phyloP scores from a whole-genome alignment of 2,797 vertebrate genomes.

The Aratinga solstitialis region DNA sequence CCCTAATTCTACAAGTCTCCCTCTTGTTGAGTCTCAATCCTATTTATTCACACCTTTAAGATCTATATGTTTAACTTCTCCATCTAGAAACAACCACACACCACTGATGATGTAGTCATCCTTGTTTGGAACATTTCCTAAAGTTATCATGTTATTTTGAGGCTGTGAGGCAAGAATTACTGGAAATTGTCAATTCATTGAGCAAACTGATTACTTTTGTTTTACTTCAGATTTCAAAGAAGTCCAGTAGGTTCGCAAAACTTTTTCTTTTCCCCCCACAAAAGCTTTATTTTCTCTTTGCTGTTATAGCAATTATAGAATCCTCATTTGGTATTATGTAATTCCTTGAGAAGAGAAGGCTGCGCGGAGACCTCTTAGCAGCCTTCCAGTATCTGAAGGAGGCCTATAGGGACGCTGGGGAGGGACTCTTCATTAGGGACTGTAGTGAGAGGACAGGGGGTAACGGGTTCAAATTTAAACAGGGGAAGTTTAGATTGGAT shows the following conservation, averaged over 20 bases:
- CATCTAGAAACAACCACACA: not conserved
- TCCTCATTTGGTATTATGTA: not conserved
- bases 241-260: not conserved
- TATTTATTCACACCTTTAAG: not conserved
- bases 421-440: too few relatives aligned
- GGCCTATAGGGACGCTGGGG: too few relatives aligned
- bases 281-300: not conserved
- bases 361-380: too few relatives aligned
- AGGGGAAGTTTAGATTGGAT: too few relatives aligned
- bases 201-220: not conserved
- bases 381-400: too few relatives aligned
- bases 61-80: not conserved
- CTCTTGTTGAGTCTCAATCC: not conserved
- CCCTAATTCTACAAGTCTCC: not conserved
- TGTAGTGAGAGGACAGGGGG: too few relatives aligned
- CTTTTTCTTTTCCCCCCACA: not conserved
- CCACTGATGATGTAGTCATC: not conserved
- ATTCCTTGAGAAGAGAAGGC: not conserved
- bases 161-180: not conserved
- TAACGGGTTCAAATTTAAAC: too few relatives aligned
- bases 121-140: not conserved
- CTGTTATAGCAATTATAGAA: not conserved
- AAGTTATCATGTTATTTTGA: not conserved
- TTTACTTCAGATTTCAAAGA: not conserved
- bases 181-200: not conserved